phyloP scores from a whole-genome alignment of 2,113 vertebrate genomes.

The Corythoichthys intestinalis region DNA sequence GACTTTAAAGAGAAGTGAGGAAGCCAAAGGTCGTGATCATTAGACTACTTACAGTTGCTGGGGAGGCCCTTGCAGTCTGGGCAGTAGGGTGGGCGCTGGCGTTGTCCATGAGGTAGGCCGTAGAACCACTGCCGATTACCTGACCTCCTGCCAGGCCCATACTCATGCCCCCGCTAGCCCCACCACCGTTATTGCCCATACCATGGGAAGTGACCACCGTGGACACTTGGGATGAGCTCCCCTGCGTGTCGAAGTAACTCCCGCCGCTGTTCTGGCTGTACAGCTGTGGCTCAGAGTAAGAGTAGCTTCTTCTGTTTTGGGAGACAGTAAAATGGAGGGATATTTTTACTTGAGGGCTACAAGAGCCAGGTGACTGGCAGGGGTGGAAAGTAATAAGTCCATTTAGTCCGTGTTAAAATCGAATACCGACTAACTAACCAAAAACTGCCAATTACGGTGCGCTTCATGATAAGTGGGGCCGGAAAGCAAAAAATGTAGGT shows the following conservation, averaged over 20 bases:
- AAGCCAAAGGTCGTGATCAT: background rate
- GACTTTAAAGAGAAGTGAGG: background rate
- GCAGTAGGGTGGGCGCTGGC: slow-evolving; percentile 80
- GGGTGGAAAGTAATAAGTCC: no score
- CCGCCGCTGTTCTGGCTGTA: slow-evolving; percentile 87
- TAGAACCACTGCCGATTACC: slow-evolving; percentile 79
- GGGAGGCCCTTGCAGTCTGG: slow-evolving; percentile 84
- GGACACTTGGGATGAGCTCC: slow-evolving; percentile 85
- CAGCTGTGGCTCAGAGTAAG: slow-evolving; percentile 91
- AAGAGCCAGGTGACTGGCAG: background rate
- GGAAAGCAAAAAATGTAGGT: no score
- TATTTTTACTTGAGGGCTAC: background rate
- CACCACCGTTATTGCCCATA: slow-evolving; percentile 90
- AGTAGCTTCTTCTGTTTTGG: slow-evolving; percentile 82
- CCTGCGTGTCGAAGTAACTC: slow-evolving; percentile 89
- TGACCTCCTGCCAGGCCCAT: slow-evolving; percentile 81
- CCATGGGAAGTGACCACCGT: slow-evolving; percentile 87
- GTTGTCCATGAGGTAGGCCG: slow-evolving; percentile 78
- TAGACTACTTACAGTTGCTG: slow-evolving; percentile 73
- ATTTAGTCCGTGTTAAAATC: no score
- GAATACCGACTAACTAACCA: no score
- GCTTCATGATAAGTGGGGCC: no score
- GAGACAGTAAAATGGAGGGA: background rate
- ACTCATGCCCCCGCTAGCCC: slow-evolving; percentile 81
- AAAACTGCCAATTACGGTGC: no score